Evolutionary conservation across 2,797 vertebrate species (phyloP).

Genomic region (Bovichtus diacanthus): DNA sequence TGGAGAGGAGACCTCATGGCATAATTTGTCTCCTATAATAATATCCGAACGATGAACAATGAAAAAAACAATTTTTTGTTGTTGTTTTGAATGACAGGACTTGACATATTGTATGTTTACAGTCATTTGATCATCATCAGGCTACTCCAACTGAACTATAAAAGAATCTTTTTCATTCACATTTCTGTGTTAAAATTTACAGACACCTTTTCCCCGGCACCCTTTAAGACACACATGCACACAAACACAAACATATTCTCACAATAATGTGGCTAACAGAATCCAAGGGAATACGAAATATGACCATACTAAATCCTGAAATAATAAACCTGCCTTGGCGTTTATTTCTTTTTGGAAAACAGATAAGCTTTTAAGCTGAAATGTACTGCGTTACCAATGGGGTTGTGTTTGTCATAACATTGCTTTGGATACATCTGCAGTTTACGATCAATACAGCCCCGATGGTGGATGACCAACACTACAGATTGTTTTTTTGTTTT

Average conservation of each 20-base stretch:
- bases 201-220: neutral
- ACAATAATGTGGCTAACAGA: neutral
- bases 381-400: neutral
- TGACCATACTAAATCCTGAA: neutral
- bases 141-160: neutral
- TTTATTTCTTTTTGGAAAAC: neutral
- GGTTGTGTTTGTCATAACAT: neutral
- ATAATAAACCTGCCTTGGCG: neutral
- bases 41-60: too few species aligned
- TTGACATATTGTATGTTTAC: too few species aligned
- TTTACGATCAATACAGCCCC: neutral
- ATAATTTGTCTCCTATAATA: too few species aligned
- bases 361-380: neutral
- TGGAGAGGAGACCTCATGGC: too few species aligned
- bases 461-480: too few species aligned
- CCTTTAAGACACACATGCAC: neutral
- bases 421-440: neutral
- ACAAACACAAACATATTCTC: too few species aligned
- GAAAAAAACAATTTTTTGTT: too few species aligned
- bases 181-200: neutral
- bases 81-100: too few species aligned
- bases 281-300: neutral
- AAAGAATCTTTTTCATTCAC: neutral
- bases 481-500: too few species aligned
- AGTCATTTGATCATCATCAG: conserved; percentile 4